phyloP scores from a whole-genome alignment of 1,140 invertebrate genomes.

The Hermetia illucens region DNA sequence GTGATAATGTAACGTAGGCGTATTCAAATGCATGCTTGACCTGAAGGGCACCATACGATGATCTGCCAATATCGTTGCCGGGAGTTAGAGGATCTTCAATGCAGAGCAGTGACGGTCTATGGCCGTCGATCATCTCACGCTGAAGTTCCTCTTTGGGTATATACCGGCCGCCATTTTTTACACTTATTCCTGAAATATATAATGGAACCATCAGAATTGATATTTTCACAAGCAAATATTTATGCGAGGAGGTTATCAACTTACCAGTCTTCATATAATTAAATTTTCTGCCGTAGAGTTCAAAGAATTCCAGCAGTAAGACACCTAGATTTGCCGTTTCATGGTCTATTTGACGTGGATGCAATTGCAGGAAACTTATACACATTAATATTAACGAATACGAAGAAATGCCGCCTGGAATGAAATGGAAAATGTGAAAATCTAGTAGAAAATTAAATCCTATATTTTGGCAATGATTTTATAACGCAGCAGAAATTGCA shows the following conservation, averaged over 20 bases:
- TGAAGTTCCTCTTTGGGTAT: constrained; percentile 90
- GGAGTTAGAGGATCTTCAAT: constrained; percentile 96
- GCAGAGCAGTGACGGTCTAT: constrained; percentile 82
- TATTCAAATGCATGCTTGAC: constrained; percentile 93
- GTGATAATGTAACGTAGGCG: constrained; percentile 74
- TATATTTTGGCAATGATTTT: too few species aligned
- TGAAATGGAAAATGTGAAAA: background rate
- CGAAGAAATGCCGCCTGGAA: constrained; percentile 83
- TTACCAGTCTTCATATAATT: constrained; percentile 86
- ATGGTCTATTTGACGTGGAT: constrained; percentile 42
- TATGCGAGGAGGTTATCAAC: too few species aligned
- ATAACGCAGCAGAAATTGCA: too few species aligned
- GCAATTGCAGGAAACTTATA: constrained; percentile 87
- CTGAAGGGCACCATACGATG: constrained; percentile 80
- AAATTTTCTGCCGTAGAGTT: constrained; percentile 91
- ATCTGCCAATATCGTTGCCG: constrained; percentile 92
- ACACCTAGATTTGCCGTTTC: constrained; percentile 75
- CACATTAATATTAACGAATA: constrained; percentile 98
- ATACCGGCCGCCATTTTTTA: constrained; percentile 88
- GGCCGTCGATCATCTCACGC: constrained; percentile 83
- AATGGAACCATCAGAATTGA: background rate
- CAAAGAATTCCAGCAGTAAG: constrained; percentile 93
- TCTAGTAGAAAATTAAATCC: too few species aligned
- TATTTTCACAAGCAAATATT: background rate
- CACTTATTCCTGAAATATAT: constrained; percentile 45